Percentiles rank a stretch among this genome's conserved stretches.
These are phyloP conservation scores for Lycopodina hypogea DNA, from an alignment of 37 sponge, comb jelly and placozoan species.

Conservation along the genomic window DNA sequence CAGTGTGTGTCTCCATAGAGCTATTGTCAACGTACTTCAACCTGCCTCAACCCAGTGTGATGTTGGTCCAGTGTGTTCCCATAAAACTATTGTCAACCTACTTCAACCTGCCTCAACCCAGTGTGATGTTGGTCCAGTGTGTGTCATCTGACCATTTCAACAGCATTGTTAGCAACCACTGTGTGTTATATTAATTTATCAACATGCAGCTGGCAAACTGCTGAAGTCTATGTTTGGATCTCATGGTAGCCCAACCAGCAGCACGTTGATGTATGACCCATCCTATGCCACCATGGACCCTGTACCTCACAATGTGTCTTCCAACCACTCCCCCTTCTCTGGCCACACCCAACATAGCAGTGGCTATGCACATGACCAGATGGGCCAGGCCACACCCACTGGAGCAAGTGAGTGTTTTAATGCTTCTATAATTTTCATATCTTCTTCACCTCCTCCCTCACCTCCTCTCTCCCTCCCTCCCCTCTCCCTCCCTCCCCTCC, in stretches of 20 bases:
- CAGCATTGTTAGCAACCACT: too few species aligned
- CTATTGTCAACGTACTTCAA: too few species aligned
- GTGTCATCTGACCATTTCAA: too few species aligned
- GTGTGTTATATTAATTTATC: neutral
- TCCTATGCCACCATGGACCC: constrained; percentile 57
- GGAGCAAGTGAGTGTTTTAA: constrained; percentile 21
- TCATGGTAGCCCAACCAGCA: neutral
- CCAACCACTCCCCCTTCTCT: constrained; percentile 14
- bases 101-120: too few species aligned
- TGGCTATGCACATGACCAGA: neutral
- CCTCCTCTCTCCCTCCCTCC: constrained; percentile 1
- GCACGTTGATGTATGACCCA: constrained; percentile 33
- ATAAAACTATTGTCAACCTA: too few species aligned
- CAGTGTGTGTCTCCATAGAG: too few species aligned
- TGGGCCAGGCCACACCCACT: constrained; percentile 1
- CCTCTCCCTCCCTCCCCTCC: constrained; percentile 2
- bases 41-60: too few species aligned
- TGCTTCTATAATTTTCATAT: neutral
- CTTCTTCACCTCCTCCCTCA: neutral
- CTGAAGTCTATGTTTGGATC: constrained; percentile 35
- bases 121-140: too few species aligned
- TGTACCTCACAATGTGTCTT: constrained; percentile 34
- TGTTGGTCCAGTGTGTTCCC: too few species aligned
- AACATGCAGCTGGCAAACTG: constrained; percentile 18
- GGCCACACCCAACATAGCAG: neutral